Evolutionary conservation across 2,888 invertebrate species (phyloP).

Genomic region (Apoderus coryli): DNA sequence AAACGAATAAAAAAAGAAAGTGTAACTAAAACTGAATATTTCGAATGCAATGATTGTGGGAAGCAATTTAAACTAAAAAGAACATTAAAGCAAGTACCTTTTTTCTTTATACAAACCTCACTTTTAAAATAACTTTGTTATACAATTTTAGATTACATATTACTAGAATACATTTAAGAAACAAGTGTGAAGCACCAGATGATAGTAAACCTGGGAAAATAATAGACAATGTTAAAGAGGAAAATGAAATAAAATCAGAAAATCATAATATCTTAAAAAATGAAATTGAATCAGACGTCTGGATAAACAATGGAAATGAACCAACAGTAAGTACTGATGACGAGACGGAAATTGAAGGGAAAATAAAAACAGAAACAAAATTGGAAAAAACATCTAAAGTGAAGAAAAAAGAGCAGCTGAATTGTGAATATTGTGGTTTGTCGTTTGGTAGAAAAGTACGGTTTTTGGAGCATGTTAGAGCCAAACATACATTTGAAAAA

Average conservation of each 20-base stretch:
- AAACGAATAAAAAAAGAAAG: no score
- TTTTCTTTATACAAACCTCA: no score
- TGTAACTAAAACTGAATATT: not conserved
- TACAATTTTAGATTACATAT: no score
- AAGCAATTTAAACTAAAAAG: conserved; percentile 20
- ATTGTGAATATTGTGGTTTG: conserved; percentile 1
- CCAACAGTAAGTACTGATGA: not conserved
- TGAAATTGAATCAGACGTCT: not conserved
- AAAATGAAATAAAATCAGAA: no score
- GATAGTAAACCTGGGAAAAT: not conserved
- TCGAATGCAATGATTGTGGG: conserved; percentile 18
- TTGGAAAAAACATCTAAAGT: not conserved
- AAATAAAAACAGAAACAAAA: conserved; percentile 1
- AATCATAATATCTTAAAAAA: no score
- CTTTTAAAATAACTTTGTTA: no score
- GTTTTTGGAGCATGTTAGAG: conserved; percentile 19
- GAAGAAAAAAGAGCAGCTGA: not conserved
- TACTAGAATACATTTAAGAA: not conserved
- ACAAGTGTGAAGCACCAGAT: not conserved
- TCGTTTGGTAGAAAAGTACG: no score
- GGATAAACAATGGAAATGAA: not conserved
- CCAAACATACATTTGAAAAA: conserved; percentile 23
- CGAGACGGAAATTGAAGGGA: not conserved
- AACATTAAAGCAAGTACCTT: no score
- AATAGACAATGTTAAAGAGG: not conserved